phyloP scores from a whole-genome alignment of 92 coral and sea anemone genomes.

The Umimayanthus chanpuru region DNA sequence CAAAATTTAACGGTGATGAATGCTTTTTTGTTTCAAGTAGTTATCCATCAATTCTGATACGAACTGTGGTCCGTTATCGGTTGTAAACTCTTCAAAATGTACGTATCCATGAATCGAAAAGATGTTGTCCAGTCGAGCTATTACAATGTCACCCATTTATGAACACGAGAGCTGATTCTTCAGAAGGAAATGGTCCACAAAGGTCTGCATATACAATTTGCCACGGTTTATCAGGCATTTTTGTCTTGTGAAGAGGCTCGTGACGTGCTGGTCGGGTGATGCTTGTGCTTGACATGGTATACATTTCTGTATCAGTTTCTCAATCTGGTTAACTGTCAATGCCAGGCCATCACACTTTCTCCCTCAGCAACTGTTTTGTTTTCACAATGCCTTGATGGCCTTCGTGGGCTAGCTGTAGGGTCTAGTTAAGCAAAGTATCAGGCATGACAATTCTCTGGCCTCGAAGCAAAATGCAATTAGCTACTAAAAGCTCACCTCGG shows the following conservation, averaged over 20 bases:
- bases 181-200: conserved; percentile 5
- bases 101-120: neutral
- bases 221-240: neutral
- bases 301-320: neutral
- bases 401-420: neutral
- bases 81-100: neutral
- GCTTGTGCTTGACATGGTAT: neutral
- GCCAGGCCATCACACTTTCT: neutral
- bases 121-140: neutral
- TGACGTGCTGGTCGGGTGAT: neutral
- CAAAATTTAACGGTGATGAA: neutral
- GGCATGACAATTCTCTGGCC: neutral
- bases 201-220: neutral
- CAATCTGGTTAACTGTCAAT: neutral
- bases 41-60: neutral
- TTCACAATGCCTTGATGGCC: neutral
- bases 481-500: neutral
- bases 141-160: neutral
- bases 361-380: neutral
- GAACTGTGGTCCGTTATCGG: neutral
- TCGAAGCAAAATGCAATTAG: neutral
- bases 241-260: neutral
- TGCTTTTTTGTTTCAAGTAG: neutral
- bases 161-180: neutral
- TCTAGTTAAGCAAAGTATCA: neutral